These are phyloP conservation scores for Tenebrio molitor DNA, from an alignment of 1,140 invertebrate species.

Conservation along the genomic window DNA sequence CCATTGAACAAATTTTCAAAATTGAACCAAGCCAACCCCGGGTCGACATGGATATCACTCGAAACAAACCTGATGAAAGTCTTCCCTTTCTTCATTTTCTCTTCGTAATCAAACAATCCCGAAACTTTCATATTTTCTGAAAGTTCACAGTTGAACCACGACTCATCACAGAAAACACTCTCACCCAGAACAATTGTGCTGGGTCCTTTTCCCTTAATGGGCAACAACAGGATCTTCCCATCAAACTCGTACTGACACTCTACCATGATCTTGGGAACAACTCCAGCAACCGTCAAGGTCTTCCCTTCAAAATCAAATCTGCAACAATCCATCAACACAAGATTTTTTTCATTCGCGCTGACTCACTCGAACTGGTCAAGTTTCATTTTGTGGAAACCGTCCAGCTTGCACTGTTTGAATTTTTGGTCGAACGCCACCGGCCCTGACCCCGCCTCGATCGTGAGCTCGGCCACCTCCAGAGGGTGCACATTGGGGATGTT, in stretches of 20 bases:
- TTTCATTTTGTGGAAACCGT: slow-evolving; percentile 1
- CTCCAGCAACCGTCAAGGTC: not conserved
- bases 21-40: not conserved
- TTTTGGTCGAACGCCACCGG: not conserved
- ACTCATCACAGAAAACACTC: not conserved
- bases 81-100: not conserved
- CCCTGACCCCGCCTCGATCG: not conserved
- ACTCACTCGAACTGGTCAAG: slow-evolving; percentile 6
- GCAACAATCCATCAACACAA: not conserved
- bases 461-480: not conserved
- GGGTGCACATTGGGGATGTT: slow-evolving; percentile 4
- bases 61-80: not conserved
- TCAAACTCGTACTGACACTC: not conserved
- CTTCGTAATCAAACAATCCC: not conserved
- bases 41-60: not conserved
- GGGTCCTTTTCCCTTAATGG: slow-evolving; percentile 1
- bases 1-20: slow-evolving; percentile 11
- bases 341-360: not conserved
- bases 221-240: slow-evolving; percentile 1
- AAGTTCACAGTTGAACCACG: not conserved
- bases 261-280: not conserved
- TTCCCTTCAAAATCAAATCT: not conserved
- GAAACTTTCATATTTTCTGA: not conserved
- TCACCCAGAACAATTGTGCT: not conserved
- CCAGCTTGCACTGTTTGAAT: not conserved